Percentiles rank a stretch among this genome's conserved stretches.
Evolutionary conservation across 2,113 vertebrate species (phyloP).

Genomic region (Tyto alba): DNA sequence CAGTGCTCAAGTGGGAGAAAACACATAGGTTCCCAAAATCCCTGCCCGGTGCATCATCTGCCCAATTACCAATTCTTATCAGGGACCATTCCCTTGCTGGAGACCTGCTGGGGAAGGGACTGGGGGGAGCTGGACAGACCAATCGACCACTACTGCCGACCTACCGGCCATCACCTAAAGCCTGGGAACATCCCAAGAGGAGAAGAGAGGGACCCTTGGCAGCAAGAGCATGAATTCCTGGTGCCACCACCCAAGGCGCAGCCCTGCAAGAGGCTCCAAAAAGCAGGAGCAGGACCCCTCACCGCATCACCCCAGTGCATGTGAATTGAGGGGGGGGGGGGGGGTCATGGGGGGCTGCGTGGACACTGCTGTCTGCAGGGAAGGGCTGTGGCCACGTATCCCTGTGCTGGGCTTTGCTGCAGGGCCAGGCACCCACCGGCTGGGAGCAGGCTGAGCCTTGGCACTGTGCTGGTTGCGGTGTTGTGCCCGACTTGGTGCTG

Average conservation of each 20-base stretch:
- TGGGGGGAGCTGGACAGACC: no score
- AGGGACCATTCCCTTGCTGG: background rate
- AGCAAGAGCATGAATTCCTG: background rate
- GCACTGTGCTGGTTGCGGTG: background rate
- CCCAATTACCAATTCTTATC: background rate
- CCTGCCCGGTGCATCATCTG: background rate
- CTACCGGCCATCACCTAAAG: no score
- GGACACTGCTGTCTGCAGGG: background rate
- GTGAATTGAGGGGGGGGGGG: no score
- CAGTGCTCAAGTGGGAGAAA: background rate
- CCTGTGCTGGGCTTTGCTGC: background rate
- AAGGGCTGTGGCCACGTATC: rapidly evolving
- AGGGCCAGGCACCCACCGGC: rapidly evolving
- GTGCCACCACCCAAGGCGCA: background rate
- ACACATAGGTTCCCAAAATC: background rate
- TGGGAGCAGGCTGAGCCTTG: background rate
- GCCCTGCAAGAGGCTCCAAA: background rate
- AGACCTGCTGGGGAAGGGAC: background rate
- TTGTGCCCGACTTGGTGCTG: background rate
- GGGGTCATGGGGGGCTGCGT: rapidly evolving
- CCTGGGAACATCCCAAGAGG: no score
- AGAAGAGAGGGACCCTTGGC: background rate
- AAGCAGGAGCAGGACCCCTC: background rate
- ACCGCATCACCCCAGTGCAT: rapidly evolving
- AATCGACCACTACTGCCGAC: rapidly evolving